These are phyloP conservation scores for Crematogaster levior DNA, from an alignment of 2,888 invertebrate genomes.

Conservation along the genomic window DNA sequence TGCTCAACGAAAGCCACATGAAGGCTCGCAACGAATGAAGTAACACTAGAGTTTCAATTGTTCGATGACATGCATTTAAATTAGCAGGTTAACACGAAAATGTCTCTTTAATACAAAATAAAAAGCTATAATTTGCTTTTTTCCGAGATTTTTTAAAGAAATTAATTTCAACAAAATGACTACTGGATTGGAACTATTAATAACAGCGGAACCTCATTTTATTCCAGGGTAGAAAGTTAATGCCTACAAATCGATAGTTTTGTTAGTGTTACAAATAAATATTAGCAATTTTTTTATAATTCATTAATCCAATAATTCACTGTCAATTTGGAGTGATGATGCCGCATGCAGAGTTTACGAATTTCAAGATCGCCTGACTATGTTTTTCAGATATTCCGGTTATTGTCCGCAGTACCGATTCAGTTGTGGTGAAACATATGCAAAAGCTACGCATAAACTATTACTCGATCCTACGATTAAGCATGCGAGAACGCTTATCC, in stretches of 20 bases:
- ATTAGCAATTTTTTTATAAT: too few relatives aligned
- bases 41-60: conserved; percentile 18
- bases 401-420: conserved; percentile 92
- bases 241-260: conserved; percentile 12
- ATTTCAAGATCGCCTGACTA: neutral
- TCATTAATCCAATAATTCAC: conserved; percentile 1
- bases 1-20: conserved; percentile 41
- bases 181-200: conserved; percentile 75
- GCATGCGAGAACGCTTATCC: conserved; percentile 90
- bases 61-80: conserved; percentile 51
- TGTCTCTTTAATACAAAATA: neutral
- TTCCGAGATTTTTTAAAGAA: neutral
- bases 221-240: conserved; percentile 89
- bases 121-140: conserved; percentile 33
- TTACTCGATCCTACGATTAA: conserved; percentile 91
- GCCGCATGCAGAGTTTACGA: neutral
- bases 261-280: too few relatives aligned
- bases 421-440: conserved; percentile 92
- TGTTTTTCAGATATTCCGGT: conserved; percentile 89
- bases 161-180: conserved; percentile 58
- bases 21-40: conserved; percentile 25
- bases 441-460: conserved; percentile 89
- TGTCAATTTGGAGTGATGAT: neutral
- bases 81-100: conserved; percentile 21
- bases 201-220: conserved; percentile 91